Evolutionary conservation across 2,888 invertebrate genomes (phyloP), one percentile per base, ranked within the genome.

Genomic region (Caenorhabditis auriculariae): DNA sequence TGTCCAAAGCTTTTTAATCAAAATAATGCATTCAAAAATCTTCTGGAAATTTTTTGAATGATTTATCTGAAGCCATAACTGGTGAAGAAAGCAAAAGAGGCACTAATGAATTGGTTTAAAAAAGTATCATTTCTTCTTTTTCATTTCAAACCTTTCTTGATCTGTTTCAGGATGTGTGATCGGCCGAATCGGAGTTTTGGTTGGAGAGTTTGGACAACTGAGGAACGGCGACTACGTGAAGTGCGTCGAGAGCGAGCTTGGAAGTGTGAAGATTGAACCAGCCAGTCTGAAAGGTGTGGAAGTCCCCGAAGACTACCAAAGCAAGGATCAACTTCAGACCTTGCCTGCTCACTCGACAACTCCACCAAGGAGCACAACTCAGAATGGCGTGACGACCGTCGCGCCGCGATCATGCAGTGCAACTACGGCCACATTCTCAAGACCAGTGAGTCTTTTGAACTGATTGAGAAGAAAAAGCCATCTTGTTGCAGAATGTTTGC

Each of bases 201-300:
- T 65, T 23, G 71, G 59, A 9, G 68, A 68, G 37, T 71, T 55
- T 38, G 60, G 60, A 19, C 59, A 71, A 50, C 52, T 62, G 21
- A 21, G 37, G 17, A 50, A 69, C 23, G 66, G 64, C 19, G 38
- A 48, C 9, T 67, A 50, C 39, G 67, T 72, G 21, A 63, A 66
- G 44, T 72, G 72, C 38, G 53, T 66, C 5, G 68, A 69, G 50
- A 38, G 39, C 2, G 51, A 55, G 21, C 29, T 51, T 2, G 67
- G 65, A 38, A 49, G 49, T 35, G 69, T 72, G 9, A 28, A 39
- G 17, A 24, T 72, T 23, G 51, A 55, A 24, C 12, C 38, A 12
- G 69, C 60, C 17, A 23, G 39, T 24, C 42, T 60, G 9, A 54
- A 65, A 29, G 69, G 69, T 72, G n/a, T n/a, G n/a, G n/a, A 24